Conservation (phyloP, 2,888 invertebrate species). For the Hirtodrosophila alboralis region DNA sequence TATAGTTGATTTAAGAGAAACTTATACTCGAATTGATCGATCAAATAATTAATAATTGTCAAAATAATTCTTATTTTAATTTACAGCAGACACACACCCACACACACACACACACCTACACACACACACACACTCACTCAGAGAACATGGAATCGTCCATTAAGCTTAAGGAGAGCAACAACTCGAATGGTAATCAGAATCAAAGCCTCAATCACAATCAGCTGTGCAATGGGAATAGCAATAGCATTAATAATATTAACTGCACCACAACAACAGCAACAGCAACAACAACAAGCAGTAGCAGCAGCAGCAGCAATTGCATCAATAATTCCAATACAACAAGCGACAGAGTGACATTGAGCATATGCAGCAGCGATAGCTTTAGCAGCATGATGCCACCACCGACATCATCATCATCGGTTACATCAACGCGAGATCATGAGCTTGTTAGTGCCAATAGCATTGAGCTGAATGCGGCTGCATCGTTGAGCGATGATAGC, state of each 20-base stretch:
- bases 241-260: slow-evolving; percentile 18
- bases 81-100: slow-evolving; percentile 24
- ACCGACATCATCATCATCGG: slow-evolving; percentile 54
- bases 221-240: slow-evolving; percentile 44
- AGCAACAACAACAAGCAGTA: slow-evolving; percentile 75
- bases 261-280: slow-evolving; percentile 75
- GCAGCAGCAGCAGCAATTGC: slow-evolving; percentile 63
- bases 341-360: slow-evolving; percentile 41
- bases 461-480: slow-evolving; percentile 83
- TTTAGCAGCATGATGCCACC: slow-evolving; percentile 80
- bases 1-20: too few species aligned
- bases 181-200: slow-evolving; percentile 52
- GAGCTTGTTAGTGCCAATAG: slow-evolving; percentile 83
- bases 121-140: slow-evolving; percentile 12
- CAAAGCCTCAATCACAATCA: slow-evolving; percentile 29
- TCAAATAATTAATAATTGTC: slow-evolving; percentile 9
- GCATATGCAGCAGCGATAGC: slow-evolving; percentile 81
- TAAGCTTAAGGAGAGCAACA: slow-evolving; percentile 71
- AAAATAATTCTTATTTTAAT: too few species aligned
- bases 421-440: slow-evolving; percentile 60
- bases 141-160: slow-evolving; percentile 75
- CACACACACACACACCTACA: slow-evolving; percentile 7
- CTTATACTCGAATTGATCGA: not conserved
- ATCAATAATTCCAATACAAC: slow-evolving; percentile 75
- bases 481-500: slow-evolving; percentile 84